Conservation (phyloP, 2,888 invertebrate species). For the Hecatera dysodea region DNA sequence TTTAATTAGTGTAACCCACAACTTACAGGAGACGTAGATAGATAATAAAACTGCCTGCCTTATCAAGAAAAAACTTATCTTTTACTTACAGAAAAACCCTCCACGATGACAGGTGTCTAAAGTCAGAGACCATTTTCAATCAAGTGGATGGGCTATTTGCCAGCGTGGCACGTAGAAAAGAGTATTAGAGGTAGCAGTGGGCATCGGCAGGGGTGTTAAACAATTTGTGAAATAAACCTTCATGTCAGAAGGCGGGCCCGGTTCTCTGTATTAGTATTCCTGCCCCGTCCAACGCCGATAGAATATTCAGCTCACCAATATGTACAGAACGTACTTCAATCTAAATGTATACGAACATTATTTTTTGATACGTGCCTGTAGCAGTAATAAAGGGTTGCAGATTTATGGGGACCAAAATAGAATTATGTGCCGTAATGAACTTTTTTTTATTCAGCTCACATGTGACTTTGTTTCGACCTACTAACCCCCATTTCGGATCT, state of each 20-base stretch:
- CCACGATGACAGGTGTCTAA: background rate
- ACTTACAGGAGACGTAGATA: too few species aligned
- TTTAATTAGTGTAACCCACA: too few species aligned
- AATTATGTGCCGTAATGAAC: slow-evolving; percentile 35
- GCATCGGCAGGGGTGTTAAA: slow-evolving; percentile 36
- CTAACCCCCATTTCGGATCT: background rate
- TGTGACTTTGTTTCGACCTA: slow-evolving; percentile 6
- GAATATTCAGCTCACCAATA: slow-evolving; percentile 72
- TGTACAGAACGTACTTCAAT: slow-evolving; percentile 66
- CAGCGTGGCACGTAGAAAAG: slow-evolving; percentile 3
- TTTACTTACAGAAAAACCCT: background rate
- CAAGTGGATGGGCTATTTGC: slow-evolving; percentile 1
- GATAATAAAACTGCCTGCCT: background rate
- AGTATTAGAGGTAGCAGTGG: slow-evolving; percentile 15
- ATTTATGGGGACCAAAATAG: slow-evolving; percentile 51
- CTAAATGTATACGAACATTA: slow-evolving; percentile 71
- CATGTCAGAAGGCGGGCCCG: slow-evolving; percentile 23
- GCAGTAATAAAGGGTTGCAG: slow-evolving; percentile 51
- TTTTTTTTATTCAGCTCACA: slow-evolving; percentile 37
- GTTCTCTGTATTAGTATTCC: slow-evolving; percentile 68
- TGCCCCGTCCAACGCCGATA: slow-evolving; percentile 61
- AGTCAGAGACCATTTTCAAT: slow-evolving; percentile 29
- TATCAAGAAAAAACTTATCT: background rate
- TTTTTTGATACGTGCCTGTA: slow-evolving; percentile 70
- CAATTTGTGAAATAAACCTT: slow-evolving; percentile 47